Percentiles rank a stretch among this genome's conserved stretches.
These are phyloP conservation scores for Kryptolebias marmoratus DNA, from an alignment of 2,113 vertebrate species.

Conservation along the genomic window DNA sequence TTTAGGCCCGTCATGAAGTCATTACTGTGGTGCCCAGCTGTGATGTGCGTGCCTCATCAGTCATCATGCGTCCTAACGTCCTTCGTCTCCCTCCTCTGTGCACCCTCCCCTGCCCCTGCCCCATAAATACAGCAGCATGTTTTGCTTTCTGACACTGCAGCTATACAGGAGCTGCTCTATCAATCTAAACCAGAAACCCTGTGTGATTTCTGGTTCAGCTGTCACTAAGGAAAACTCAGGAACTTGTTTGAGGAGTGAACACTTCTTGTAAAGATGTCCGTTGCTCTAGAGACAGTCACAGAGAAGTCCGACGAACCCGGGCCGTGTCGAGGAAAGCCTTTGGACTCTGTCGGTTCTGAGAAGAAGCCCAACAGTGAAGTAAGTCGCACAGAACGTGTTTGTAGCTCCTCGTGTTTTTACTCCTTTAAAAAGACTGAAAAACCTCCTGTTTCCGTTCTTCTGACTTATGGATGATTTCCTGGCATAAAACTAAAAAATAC, in stretches of 20 bases:
- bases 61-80: background rate
- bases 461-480: background rate
- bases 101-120: slow-evolving; percentile 3
- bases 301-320: background rate
- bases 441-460: background rate
- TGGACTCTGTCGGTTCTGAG: background rate
- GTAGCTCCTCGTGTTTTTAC: background rate
- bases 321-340: background rate
- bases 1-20: background rate
- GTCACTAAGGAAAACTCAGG: background rate
- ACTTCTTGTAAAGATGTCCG: background rate
- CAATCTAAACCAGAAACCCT: background rate
- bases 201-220: background rate
- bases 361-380: background rate
- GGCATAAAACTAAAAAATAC: background rate
- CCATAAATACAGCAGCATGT: slow-evolving; percentile 13
- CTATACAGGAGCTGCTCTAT: background rate
- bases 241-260: background rate
- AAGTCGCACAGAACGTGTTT: background rate
- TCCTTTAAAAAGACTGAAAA: background rate
- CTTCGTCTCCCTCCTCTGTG: background rate
- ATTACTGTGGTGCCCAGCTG: background rate
- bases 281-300: background rate
- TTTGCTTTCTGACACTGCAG: background rate
- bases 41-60: background rate